phyloP scores from a whole-genome alignment of 2,113 vertebrate genomes.

The Toxotes chatareus region DNA sequence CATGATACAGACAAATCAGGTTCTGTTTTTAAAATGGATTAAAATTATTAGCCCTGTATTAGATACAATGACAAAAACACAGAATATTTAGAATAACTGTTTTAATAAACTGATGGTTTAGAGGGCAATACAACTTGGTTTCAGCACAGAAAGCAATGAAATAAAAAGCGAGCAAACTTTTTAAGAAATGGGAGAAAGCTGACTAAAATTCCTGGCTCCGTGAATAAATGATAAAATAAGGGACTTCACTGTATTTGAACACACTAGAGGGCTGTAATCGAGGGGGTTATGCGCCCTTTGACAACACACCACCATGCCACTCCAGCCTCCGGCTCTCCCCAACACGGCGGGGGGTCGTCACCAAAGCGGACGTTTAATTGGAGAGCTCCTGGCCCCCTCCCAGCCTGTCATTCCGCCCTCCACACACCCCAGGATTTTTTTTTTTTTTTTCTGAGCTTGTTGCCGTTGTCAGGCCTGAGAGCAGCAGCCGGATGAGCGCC shows the following conservation, averaged over 20 bases:
- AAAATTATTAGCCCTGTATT: not conserved
- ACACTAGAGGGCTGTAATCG: conserved; percentile 9
- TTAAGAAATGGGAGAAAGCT: not conserved
- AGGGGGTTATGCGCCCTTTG: conserved; percentile 25
- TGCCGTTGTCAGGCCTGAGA: conserved; percentile 87
- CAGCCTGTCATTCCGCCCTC: conserved; percentile 75
- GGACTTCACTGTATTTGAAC: not conserved
- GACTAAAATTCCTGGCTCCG: fast-evolving
- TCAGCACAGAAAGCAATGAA: not conserved
- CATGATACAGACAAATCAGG: not conserved
- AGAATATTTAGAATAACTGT: not conserved
- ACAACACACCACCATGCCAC: conserved; percentile 45
- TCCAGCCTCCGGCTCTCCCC: conserved; percentile 47
- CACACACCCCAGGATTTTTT: conserved; percentile 73
- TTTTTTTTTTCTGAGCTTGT: conserved; percentile 49
- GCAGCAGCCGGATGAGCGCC: conserved; percentile 84
- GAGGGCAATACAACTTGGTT: not conserved
- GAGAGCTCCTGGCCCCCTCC: conserved; percentile 66
- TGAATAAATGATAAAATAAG: not conserved
- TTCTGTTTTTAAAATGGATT: not conserved
- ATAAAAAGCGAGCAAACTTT: not conserved
- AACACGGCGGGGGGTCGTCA: conserved; percentile 73
- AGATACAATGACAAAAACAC: not conserved
- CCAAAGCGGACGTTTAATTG: conserved; percentile 80
- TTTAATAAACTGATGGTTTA: not conserved